These are phyloP conservation scores for Larimichthys polyactis DNA, from an alignment of 2,113 vertebrate genomes.

Conservation along the genomic window DNA sequence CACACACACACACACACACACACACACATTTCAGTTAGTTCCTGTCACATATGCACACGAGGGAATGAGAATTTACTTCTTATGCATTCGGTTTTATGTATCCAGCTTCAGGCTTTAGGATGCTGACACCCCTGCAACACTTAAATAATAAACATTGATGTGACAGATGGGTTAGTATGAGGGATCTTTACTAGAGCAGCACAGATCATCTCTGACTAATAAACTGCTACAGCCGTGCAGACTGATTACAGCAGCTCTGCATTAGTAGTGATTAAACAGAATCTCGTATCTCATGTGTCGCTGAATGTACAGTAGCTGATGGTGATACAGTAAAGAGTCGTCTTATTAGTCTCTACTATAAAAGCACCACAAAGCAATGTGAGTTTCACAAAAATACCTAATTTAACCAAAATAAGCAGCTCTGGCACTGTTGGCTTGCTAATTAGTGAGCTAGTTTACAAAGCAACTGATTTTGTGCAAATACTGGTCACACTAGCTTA, in stretches of 20 bases:
- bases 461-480: conserved; percentile 17
- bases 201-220: conserved; percentile 41
- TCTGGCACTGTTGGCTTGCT: conserved; percentile 8
- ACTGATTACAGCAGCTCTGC: conserved; percentile 4
- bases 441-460: conserved; percentile 30
- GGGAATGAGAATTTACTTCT: conserved; percentile 71
- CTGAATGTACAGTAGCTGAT: background rate
- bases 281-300: background rate
- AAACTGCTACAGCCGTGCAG: background rate
- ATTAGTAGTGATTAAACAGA: conserved; percentile 4
- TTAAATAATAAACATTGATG: conserved; percentile 85
- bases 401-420: conserved; percentile 36
- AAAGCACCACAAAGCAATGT: background rate
- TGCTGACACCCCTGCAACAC: conserved; percentile 9
- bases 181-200: conserved; percentile 65
- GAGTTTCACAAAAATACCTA: background rate
- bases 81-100: conserved; percentile 1
- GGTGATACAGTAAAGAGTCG: conserved; percentile 11
- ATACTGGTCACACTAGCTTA: conserved; percentile 5
- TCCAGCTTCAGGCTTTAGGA: conserved; percentile 29
- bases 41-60: conserved; percentile 1
- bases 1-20: conserved; percentile 2
- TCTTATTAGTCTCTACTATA: conserved; percentile 7
- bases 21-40: conserved; percentile 16
- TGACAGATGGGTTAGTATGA: conserved; percentile 89